A percentile compares a stretch with the other conserved stretches of the same genome.
Evolutionary conservation across 2,888 invertebrate species (phyloP).

Genomic region (Hirtodrosophila confusa): DNA sequence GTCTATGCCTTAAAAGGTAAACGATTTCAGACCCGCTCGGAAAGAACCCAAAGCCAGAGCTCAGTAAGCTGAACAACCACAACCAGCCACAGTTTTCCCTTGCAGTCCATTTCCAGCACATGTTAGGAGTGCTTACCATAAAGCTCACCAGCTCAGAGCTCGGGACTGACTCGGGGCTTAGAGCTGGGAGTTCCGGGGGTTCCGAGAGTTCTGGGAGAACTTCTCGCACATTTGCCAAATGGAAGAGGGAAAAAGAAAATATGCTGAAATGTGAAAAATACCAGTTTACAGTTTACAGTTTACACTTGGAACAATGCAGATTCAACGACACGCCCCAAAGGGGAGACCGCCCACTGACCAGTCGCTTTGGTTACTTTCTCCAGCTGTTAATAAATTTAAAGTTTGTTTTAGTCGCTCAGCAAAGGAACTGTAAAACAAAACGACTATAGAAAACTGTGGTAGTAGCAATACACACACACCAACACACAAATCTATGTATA

Average conservation of each 20-base stretch:
- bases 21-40: conserved; percentile 52
- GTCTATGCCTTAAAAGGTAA: conserved; percentile 69
- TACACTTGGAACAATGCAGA: conserved; percentile 54
- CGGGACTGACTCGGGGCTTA: not conserved
- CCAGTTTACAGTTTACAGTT: conserved; percentile 48
- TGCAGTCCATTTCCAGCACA: conserved; percentile 33
- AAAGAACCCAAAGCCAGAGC: conserved; percentile 45
- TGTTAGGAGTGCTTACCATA: conserved; percentile 60
- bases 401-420: conserved; percentile 61
- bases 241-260: conserved; percentile 29
- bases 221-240: conserved; percentile 46
- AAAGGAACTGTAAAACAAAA: conserved; percentile 18
- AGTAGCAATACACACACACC: conserved; percentile 15
- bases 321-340: conserved; percentile 31
- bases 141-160: conserved; percentile 42
- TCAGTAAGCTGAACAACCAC: conserved; percentile 33
- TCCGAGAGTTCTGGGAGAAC: not conserved
- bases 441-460: conserved; percentile 16
- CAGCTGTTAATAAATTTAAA: conserved; percentile 75
- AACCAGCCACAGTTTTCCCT: conserved; percentile 13
- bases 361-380: conserved; percentile 47
- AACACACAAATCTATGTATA: not conserved
- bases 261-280: conserved; percentile 61
- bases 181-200: not conserved
- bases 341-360: conserved; percentile 37